Conservation (phyloP, 2,797 vertebrate genomes). For the Acipenser ruthenus region DNA sequence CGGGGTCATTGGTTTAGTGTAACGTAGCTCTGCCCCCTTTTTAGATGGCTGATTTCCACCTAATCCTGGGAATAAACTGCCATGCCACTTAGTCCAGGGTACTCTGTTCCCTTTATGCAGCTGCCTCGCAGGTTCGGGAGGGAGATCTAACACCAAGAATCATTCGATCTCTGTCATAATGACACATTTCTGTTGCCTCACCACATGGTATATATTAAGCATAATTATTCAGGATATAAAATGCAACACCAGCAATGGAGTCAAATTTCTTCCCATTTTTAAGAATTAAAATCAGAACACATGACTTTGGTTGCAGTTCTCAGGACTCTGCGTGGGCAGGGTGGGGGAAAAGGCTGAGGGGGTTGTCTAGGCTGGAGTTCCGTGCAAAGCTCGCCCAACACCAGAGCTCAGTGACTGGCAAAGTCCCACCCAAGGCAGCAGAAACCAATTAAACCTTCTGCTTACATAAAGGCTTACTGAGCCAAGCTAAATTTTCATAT, state of each 20-base stretch:
- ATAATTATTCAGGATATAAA: not conserved
- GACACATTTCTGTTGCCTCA: not conserved
- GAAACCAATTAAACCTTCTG: constrained; percentile 68
- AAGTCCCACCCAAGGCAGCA: constrained; percentile 57
- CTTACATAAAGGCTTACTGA: constrained; percentile 46
- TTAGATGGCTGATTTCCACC: too few relatives aligned
- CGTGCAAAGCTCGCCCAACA: constrained; percentile 20
- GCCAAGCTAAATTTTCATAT: constrained; percentile 68
- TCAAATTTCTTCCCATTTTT: not conserved
- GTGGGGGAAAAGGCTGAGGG: not conserved
- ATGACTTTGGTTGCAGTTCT: not conserved
- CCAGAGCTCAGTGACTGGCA: constrained; percentile 68
- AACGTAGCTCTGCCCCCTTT: too few relatives aligned
- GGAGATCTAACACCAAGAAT: too few relatives aligned
- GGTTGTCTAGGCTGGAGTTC: not conserved
- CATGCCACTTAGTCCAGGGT: too few relatives aligned
- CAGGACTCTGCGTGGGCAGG: not conserved
- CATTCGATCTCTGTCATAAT: too few relatives aligned
- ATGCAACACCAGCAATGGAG: not conserved
- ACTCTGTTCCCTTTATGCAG: too few relatives aligned
- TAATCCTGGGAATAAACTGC: too few relatives aligned
- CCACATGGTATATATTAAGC: not conserved
- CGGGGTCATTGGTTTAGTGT: too few relatives aligned
- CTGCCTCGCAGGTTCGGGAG: too few relatives aligned
- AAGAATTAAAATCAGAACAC: not conserved